A percentile compares a stretch with the other conserved stretches of the same genome.
Evolutionary conservation across 1,140 invertebrate species (phyloP).

Genomic region (Meloidogyne hapla): DNA sequence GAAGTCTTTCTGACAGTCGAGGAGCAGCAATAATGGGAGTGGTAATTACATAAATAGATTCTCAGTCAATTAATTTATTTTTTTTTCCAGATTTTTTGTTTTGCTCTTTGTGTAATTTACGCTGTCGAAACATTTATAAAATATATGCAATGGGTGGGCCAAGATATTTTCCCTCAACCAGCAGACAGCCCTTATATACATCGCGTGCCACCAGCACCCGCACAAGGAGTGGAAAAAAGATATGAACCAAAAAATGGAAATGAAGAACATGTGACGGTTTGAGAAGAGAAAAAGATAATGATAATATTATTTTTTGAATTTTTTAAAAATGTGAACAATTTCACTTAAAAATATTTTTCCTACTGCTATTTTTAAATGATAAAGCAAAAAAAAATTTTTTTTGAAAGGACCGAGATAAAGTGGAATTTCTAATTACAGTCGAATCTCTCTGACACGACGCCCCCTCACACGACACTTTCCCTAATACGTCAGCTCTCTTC

Average conservation of each 20-base stretch:
- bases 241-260: conserved; percentile 5
- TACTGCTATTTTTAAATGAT: no score
- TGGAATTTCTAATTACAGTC: no score
- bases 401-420: no score
- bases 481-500: no score
- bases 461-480: no score
- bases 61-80: conserved; percentile 9
- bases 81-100: conserved; percentile 53
- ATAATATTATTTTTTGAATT: no score
- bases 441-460: no score
- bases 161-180: conserved; percentile 29
- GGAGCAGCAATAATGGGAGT: conserved; percentile 63
- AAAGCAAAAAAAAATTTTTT: not conserved
- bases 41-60: conserved; percentile 37
- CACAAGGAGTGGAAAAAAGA: conserved; percentile 20
- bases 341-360: conserved; percentile 1
- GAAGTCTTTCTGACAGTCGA: conserved; percentile 60
- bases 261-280: conserved; percentile 14
- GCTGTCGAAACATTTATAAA: conserved; percentile 60
- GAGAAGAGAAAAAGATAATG: conserved; percentile 20
- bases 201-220: conserved; percentile 28
- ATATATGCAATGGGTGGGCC: conserved; percentile 58
- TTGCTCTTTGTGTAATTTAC: conserved; percentile 58
- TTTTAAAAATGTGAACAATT: not conserved
- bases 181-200: conserved; percentile 24